A percentile compares a stretch with the other conserved stretches of the same genome.
Conservation (phyloP, 2,113 vertebrate species). For the Paramormyrops kingsleyae region DNA sequence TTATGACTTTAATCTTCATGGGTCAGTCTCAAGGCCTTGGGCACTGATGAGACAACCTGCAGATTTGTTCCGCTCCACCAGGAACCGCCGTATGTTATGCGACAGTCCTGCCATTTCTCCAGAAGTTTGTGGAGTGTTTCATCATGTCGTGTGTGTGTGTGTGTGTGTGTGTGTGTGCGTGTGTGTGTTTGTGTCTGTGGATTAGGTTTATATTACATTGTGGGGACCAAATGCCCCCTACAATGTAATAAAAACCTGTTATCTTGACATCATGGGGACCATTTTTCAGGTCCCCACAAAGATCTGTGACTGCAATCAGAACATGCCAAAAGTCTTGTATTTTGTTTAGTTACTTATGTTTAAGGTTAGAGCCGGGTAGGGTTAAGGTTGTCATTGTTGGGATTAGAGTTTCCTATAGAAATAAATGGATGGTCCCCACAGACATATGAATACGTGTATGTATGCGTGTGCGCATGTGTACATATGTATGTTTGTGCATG, state of each 20-base stretch:
- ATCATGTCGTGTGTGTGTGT: background rate
- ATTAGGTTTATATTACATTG: background rate
- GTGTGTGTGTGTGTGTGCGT: background rate
- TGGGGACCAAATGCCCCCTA: background rate
- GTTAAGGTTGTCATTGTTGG: background rate
- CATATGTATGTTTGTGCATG: background rate
- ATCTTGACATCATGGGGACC: background rate
- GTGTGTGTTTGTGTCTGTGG: background rate
- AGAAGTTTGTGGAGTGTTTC: slow-evolving; percentile 5
- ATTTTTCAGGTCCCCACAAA: background rate
- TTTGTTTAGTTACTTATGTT: background rate
- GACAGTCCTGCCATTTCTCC: background rate
- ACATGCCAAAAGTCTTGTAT: background rate
- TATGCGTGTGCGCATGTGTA: background rate
- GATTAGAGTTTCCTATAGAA: background rate
- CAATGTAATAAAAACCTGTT: background rate
- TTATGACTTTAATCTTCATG: background rate
- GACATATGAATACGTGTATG: background rate
- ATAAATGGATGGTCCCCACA: background rate
- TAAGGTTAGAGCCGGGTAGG: background rate
- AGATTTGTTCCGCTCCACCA: background rate
- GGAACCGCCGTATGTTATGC: background rate
- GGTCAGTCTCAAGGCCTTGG: background rate
- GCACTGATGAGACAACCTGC: background rate
- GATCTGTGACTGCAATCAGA: background rate